Evolutionary conservation across 2,888 invertebrate genomes (phyloP), one percentile per base, ranked within the genome.

Genomic region (Euplagia quadripunctaria): DNA sequence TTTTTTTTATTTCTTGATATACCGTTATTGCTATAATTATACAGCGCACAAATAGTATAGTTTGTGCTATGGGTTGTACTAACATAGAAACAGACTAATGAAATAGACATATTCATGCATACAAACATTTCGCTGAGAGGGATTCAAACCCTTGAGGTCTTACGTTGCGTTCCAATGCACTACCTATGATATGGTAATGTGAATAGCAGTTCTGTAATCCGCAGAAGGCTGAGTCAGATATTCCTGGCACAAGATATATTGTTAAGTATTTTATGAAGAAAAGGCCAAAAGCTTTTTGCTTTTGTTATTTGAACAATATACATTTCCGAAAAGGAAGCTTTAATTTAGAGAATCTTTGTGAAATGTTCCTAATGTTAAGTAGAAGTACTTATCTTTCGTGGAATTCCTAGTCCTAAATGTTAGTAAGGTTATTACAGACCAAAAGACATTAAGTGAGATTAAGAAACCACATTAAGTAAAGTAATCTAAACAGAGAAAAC

Each of bases 221-320:
- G 9, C 11, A 31, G 11, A 31, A 61, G 31, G 1, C 31, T 4
- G 12, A 31, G 0, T 61, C 14, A 61, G 12, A 61, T 61, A 14
- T 61, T 20, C 58, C 12, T 5, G 5, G 4, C 20, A 58, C 11
- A 55, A 58, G 20, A 20, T 1, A 20, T 58, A 55, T 3, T 55
- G 1, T 31, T 31, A 31, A 31, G 31, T 31, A 61, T 31, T 61
- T 61, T 61, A 5, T 31, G 11, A 11, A 58, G 20, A 58, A 58
- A 4, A 11, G 0, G 20, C 20, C n/a, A 58, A 58, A 58, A 9
- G 20, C 20, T 66, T 20, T 31, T 49, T 20, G n/a, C 46, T 20
- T 65, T 66, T 66, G 20, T 31, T 46, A 14, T 66, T 49, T 66
- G 4, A 49, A 66, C 65, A 66, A 66, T 49, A 49, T 31, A 20